Base-by-base conservation (phyloP, 2,888 invertebrate genomes). In the Drosophila eohydei region DNA sequence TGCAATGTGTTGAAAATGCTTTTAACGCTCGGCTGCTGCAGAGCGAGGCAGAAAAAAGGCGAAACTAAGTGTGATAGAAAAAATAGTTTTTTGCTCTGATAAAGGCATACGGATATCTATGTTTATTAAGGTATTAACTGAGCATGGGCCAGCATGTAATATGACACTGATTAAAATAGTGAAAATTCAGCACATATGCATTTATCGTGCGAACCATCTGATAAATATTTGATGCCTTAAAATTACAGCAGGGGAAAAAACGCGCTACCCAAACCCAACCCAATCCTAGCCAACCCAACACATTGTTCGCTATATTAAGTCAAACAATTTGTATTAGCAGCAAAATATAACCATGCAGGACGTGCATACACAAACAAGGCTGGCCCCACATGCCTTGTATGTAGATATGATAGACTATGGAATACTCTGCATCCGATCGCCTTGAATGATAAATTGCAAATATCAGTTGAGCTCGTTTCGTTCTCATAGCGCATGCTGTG, bases 211-310 rank as follows among this genome's bases (percentile, higher is more conserved):
- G 52, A 43, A 60, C 51, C 66, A 77, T 77, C 80, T 50, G 80
- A 77, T 79, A 70, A 80, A 74, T 71, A 71, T 79, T 77, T 66
- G 30, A 71, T 79, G 80, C 70, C 65, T 77, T 70, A 52, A 69
- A 61, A 78, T 41, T 40, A 57, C 36, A 21, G 52, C 56, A 57
- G 41, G 51, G 28, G 21, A 9, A 9, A 1, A 28, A 48, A n/a
- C 30, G 48, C 9, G 30, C 34, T 2, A 48, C 30, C 40, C 50
- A 56, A 21, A 21, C 21, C 21, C 21, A 21, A 21, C 21, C 32
- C n/a, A 11, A 2, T n/a, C n/a, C n/a, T n/a, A n/a, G n/a, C n/a
- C n/a, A n/a, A 32, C 40, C 32, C n/a, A 11, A 2, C 5, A 61
- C 58, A 65, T 80, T 77, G 73, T 65, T 68, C 61, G 64, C 46